These are phyloP conservation scores for Pogonomyrmex californicus DNA, from an alignment of 1,140 invertebrate genomes.

Conservation along the genomic window DNA sequence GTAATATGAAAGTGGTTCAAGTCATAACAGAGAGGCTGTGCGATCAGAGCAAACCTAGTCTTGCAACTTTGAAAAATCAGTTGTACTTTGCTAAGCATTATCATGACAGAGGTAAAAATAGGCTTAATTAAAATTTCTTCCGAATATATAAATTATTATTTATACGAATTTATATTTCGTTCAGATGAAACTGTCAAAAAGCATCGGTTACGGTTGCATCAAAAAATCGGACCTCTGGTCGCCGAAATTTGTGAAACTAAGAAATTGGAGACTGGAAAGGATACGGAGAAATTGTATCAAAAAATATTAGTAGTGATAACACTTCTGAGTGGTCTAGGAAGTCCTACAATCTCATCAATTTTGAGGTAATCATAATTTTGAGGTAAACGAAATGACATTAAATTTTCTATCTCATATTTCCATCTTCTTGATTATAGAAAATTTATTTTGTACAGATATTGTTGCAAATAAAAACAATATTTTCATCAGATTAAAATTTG, in stretches of 20 bases:
- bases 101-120: constrained; percentile 86
- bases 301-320: constrained; percentile 90
- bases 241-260: constrained; percentile 88
- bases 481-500: not conserved
- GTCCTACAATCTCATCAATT: constrained; percentile 87
- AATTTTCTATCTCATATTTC: not conserved
- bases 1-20: constrained; percentile 55
- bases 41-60: constrained; percentile 79
- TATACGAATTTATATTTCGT: not conserved
- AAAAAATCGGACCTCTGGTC: constrained; percentile 86
- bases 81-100: constrained; percentile 91
- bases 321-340: constrained; percentile 89
- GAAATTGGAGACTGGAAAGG: constrained; percentile 83
- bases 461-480: not conserved
- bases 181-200: constrained; percentile 87
- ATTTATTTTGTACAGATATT: not conserved
- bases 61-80: constrained; percentile 90
- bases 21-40: constrained; percentile 77
- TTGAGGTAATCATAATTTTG: constrained; percentile 87
- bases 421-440: not conserved
- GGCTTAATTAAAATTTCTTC: not conserved
- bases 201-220: constrained; percentile 85
- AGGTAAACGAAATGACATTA: constrained; percentile 32
- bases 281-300: constrained; percentile 88
- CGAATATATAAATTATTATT: not conserved